These are phyloP conservation scores for Tenualosa ilisha DNA, from an alignment of 2,797 vertebrate genomes.

Conservation along the genomic window DNA sequence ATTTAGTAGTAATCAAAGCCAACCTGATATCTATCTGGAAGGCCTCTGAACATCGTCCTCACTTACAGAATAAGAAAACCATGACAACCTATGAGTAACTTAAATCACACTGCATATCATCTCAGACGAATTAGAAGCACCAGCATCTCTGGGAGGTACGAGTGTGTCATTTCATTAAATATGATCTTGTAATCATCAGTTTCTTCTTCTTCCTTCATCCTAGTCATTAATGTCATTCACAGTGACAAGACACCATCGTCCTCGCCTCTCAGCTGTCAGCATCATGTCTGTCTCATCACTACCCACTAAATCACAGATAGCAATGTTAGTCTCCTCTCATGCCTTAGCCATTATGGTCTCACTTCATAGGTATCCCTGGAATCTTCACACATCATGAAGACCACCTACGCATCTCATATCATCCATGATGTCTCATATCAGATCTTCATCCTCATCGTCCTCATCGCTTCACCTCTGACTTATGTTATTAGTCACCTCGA, in stretches of 20 bases:
- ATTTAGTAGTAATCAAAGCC: slow-evolving; percentile 43
- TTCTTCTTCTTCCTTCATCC: not conserved
- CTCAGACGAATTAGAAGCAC: not conserved
- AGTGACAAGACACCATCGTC: not conserved
- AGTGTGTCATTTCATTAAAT: not conserved
- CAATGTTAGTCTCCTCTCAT: not conserved
- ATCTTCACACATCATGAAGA: not conserved
- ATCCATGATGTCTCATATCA: not conserved
- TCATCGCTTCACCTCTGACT: not conserved
- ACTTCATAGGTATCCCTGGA: not conserved
- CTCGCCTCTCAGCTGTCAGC: not conserved
- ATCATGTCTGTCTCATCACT: not conserved
- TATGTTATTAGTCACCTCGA: not conserved
- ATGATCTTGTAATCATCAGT: not conserved
- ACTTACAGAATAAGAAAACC: not conserved
- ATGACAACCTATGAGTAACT: not conserved
- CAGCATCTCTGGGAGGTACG: not conserved
- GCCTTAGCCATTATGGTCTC: not conserved
- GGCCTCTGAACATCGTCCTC: not conserved
- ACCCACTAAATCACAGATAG: slow-evolving; percentile 18
- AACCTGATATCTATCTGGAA: slow-evolving; percentile 3
- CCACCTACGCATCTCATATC: not conserved
- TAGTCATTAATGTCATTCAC: not conserved
- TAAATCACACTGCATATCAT: not conserved
- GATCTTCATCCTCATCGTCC: not conserved